Conservation (phyloP, 2,888 invertebrate species). For the Cheilosia soror region DNA sequence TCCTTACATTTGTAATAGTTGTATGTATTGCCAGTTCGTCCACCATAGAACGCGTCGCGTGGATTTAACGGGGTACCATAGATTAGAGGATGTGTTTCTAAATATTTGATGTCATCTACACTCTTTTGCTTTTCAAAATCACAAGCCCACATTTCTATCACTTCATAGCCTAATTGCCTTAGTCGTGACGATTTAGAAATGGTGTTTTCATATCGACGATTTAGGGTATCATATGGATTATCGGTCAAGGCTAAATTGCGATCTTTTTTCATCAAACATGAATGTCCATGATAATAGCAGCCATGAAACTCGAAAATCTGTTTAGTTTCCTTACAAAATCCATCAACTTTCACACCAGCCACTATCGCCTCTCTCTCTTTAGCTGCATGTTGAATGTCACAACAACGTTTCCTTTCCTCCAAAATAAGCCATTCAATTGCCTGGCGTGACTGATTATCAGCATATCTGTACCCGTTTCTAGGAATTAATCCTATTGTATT, state of each 20-base stretch:
- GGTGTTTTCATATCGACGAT: background rate
- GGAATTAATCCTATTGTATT: conserved; percentile 14
- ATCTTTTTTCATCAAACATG: conserved; percentile 4
- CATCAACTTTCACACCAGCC: background rate
- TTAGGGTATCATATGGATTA: background rate
- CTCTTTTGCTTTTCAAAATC: background rate
- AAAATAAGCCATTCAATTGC: conserved; percentile 4
- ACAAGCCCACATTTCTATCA: background rate
- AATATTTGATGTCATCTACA: background rate
- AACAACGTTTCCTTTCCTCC: background rate
- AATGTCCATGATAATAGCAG: background rate
- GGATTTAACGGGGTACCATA: too few relatives aligned
- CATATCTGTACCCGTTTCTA: conserved; percentile 5
- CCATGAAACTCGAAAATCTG: background rate
- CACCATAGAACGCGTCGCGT: background rate
- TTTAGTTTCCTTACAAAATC: background rate
- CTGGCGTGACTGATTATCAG: conserved; percentile 4
- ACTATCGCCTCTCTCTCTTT: too few relatives aligned
- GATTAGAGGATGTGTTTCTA: too few relatives aligned
- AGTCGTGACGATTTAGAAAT: background rate
- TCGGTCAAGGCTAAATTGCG: background rate
- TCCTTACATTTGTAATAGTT: conserved; percentile 48
- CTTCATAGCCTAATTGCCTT: too few relatives aligned
- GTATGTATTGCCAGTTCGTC: background rate
- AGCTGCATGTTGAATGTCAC: background rate